These are phyloP conservation scores for Acleris sparsana DNA, from an alignment of 2,888 invertebrate species.

Conservation along the genomic window DNA sequence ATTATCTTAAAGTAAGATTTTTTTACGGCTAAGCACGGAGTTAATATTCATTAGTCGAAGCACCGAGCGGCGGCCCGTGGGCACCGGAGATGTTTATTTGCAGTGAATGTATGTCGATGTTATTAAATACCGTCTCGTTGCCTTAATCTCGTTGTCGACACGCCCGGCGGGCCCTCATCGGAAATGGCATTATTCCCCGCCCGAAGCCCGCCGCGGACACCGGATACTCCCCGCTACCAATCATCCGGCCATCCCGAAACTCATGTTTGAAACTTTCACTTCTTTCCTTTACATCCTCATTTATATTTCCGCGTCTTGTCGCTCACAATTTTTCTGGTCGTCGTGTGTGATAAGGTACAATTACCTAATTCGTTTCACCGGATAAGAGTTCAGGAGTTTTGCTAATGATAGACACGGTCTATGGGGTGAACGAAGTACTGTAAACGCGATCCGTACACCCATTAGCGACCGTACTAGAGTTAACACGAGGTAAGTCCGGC, in stretches of 20 bases:
- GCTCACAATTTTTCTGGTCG: too few relatives aligned
- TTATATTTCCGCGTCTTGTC: too few relatives aligned
- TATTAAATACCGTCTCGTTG: constrained; percentile 74
- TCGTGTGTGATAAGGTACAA: too few relatives aligned
- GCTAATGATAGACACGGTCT: too few relatives aligned
- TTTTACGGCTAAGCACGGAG: background rate
- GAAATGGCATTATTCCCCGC: constrained; percentile 77
- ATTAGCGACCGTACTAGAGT: too few relatives aligned
- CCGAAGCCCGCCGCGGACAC: constrained; percentile 60
- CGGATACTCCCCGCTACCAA: constrained; percentile 61
- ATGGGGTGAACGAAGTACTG: too few relatives aligned
- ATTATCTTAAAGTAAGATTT: background rate
- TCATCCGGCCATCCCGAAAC: constrained; percentile 51
- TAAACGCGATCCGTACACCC: too few relatives aligned
- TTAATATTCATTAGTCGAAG: constrained; percentile 6
- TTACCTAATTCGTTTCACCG: too few relatives aligned
- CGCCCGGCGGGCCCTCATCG: constrained; percentile 74
- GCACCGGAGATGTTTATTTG: constrained; percentile 51
- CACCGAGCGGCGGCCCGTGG: constrained; percentile 16
- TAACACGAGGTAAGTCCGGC: too few relatives aligned
- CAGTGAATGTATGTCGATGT: constrained; percentile 61
- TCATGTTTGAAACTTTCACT: constrained; percentile 59
- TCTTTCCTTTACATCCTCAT: constrained; percentile 51
- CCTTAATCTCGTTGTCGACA: constrained; percentile 72
- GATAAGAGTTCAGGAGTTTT: too few relatives aligned